Evolutionary conservation across 2,888 invertebrate genomes (phyloP), one percentile per base, ranked within the genome.

Genomic region (Blastobasis adustella): DNA sequence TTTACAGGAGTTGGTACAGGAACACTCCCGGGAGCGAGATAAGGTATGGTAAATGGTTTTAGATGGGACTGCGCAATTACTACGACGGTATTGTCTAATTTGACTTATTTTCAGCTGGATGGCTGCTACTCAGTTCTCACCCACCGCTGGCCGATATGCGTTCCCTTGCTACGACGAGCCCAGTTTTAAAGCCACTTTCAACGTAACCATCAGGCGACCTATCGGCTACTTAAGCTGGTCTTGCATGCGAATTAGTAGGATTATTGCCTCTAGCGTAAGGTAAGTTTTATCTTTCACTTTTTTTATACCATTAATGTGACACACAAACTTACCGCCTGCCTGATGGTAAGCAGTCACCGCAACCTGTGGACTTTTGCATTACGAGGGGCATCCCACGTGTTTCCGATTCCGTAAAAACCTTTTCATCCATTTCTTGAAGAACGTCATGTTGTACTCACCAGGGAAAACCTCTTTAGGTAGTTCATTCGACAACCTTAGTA

Each of bases 121-220:
- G 72, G 93, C 91, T 0, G 88, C 93, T 0, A 94, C 94, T 0
- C 93, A 94, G 64, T 93, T 94, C 67, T 90, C 94, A 76, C 89
- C 92, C 0, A 90, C 91, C 1, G 79, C 92, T 53, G 93, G 93
- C 0, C 90, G 94, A 23, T 85, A 84, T 59, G 95, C 93, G 0
- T 95, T 96, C 73, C 95, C 95, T 37, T 93, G 94, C 63, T 95
- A 95, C 63, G 95, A 95, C 65, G 94, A 96, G 61, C 96, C 96
- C 0, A 90, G 91, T n/a, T 93, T 94, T 69, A 95, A 96, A 69
- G 94, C 96, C 0, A 92, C 89, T 5, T 96, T 96, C 59, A 80
- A 88, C 9, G 89, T 96, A 37, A 91, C 88, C 53, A 90, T 96
- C 57, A 90, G 90, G 41, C 90, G 92, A 42, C 88, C 91, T 0